These are phyloP conservation scores for Calidris pygmaea DNA, from an alignment of 2,113 vertebrate genomes.

Conservation along the genomic window DNA sequence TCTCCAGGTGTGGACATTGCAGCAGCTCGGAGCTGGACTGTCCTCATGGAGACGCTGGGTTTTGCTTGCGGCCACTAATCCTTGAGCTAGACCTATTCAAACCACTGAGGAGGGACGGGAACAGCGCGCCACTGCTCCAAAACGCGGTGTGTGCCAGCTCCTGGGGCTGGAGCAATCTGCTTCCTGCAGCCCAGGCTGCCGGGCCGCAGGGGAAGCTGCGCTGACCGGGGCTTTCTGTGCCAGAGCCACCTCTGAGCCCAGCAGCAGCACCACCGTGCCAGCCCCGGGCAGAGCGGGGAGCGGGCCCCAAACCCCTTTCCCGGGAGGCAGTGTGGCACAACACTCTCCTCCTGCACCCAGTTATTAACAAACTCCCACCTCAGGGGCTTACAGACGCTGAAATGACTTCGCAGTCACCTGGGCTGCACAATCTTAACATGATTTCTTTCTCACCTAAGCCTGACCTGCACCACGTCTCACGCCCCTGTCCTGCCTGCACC, in stretches of 20 bases:
- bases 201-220: rapidly evolving
- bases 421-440: background rate
- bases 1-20: background rate
- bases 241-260: rapidly evolving
- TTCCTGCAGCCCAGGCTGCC: background rate
- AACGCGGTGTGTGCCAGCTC: rapidly evolving
- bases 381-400: background rate
- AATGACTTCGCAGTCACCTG: background rate
- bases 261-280: background rate
- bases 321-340: rapidly evolving
- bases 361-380: background rate
- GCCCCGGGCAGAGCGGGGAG: background rate
- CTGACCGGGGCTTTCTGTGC: background rate
- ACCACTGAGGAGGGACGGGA: background rate
- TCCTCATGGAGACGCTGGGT: background rate
- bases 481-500: background rate
- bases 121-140: background rate
- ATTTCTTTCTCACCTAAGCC: background rate
- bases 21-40: background rate
- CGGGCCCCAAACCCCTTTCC: background rate
- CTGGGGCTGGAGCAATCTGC: too few relatives aligned
- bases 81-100: background rate
- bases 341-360: background rate
- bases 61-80: background rate
- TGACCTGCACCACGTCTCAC: rapidly evolving